Conservation (phyloP, 2,797 vertebrate genomes). For the Coracias cyanogaster region DNA sequence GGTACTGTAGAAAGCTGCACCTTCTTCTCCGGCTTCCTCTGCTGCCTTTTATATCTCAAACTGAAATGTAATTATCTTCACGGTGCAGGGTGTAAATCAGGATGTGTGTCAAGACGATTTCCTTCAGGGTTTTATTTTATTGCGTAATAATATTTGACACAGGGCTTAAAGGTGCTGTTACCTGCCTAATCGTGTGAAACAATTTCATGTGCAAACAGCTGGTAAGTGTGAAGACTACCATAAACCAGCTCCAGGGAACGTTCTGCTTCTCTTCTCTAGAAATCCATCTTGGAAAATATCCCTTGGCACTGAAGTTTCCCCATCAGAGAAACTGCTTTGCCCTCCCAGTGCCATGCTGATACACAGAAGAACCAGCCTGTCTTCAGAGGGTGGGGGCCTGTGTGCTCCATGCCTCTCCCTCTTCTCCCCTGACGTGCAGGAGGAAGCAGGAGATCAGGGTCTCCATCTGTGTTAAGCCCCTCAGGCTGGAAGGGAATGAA, state of each 20-base stretch:
- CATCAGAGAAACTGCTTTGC: neutral
- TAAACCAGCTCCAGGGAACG: neutral
- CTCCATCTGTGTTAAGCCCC: neutral
- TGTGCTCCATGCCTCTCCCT: neutral
- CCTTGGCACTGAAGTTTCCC: neutral
- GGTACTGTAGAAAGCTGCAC: constrained; percentile 15
- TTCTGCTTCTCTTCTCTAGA: neutral
- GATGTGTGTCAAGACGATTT: constrained; percentile 72
- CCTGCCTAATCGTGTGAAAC: constrained; percentile 76
- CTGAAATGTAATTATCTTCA: constrained; percentile 80
- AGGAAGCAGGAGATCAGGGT: neutral
- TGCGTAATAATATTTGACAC: constrained; percentile 75
- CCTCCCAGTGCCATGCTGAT: accelerated
- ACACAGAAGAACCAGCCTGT: neutral
- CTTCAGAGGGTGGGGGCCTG: accelerated
- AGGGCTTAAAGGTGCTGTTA: constrained; percentile 79
- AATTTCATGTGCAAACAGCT: constrained; percentile 73
- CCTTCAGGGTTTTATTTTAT: constrained; percentile 73
- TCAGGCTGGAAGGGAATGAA: neutral
- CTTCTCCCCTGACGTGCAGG: neutral
- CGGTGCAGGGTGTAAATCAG: constrained; percentile 77
- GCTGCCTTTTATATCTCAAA: constrained; percentile 71
- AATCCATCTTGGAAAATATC: neutral
- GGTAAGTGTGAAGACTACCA: constrained; percentile 19
- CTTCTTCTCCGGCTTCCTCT: constrained; percentile 61